Evolutionary conservation across 2,113 vertebrate species (phyloP), one percentile per base, ranked within the genome.

Genomic region (Tapirus terrestris): DNA sequence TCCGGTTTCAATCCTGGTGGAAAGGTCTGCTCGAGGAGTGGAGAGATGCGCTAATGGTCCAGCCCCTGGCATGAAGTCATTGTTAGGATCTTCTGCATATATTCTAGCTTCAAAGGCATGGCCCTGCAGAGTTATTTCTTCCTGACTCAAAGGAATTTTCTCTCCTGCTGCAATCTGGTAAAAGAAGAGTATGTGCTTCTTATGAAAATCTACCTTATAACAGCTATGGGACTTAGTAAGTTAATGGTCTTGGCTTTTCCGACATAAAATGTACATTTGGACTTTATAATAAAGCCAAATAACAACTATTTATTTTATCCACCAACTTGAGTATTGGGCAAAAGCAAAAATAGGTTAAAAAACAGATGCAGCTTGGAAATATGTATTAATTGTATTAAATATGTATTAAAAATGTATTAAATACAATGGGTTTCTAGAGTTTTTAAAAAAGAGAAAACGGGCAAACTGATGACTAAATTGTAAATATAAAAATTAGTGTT

Each of bases 31-130:
- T 12, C 58, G 97, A 6, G 99, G 99, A 0, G 99, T 99, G 84
- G 99, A 99, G 80, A 99, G 99, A 87, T 99, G 99, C 89, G 99
- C 97, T 79, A 99, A 89, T 0, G 99, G 99, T 36, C 99, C 99
- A 0, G 99, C 99, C 82, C 99, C 99, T 0, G 99, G 99, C 97
- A 99, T 99, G 51, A 99, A 99, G 98, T 99, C 98, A 65, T 99
- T 99, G 97, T 98, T 96, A 31, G 99, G 99, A 97, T 99, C 99
- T 98, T 99, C 99, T 0, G 99, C 99, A 21, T 99, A 99, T 98
- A 99, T 99, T 27, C 99, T 99, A 48, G 99, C 99, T 98, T 99
- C 99, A 94, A 99, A 99, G 0, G 99, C 99, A 96, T 99, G 99
- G 39, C 99, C 99, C 1, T 5, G 98, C 70, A 99, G 97, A 73